Base-by-base conservation (phyloP, 1,140 invertebrate genomes). In the Panulirus ornatus region DNA sequence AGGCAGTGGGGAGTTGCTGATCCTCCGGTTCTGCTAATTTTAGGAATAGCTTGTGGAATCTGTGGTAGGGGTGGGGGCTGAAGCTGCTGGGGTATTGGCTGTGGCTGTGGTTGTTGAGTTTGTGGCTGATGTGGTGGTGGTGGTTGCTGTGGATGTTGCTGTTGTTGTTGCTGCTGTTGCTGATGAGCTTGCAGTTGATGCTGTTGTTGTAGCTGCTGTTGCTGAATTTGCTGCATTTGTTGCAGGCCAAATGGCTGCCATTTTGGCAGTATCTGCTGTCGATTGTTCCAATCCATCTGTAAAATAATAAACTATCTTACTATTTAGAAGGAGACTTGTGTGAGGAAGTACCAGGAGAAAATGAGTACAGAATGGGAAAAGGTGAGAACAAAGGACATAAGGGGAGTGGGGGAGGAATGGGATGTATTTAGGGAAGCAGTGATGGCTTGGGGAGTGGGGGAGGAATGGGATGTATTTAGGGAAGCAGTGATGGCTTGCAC, bases 231-330 rank as follows among this genome's bases (percentile, higher is more conserved):
- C 42, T 89, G 88, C 71, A 90, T 90, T 51, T 90, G 88, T 19
- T 83, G 88, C 51, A 90, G 19, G 14, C 78, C 86, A 88, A 88
- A 88, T 19, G 76, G 76, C 42, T 81, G 58, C 86, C 86, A 88
- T 88, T 88, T 88, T 63, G 82, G 86, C 76, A 88, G 27, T n/a
- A 88, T 51, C 36, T 81, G 86, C 40, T 88, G 86, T 0, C 76
- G 76, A 70, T 63, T 88, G 63, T 88, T 88, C 86, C 86, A 88
- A 36, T 88, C 86, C 86, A 88, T 88, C 86, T 88, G 86, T 34
- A 73, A 86, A 19, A 58, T 30, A 38, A 34, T 19, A n/a, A 22
- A 79, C 22, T 14, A 54, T 27, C 47, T 51, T 3, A 54, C 5
- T 19, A 36, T 34, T 75, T 36, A 16, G 22, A n/a, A n/a, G n/a